Percentiles rank a stretch among this genome's conserved stretches.
Conservation (phyloP, 2,113 vertebrate genomes). For the Muscicapa adusta region DNA sequence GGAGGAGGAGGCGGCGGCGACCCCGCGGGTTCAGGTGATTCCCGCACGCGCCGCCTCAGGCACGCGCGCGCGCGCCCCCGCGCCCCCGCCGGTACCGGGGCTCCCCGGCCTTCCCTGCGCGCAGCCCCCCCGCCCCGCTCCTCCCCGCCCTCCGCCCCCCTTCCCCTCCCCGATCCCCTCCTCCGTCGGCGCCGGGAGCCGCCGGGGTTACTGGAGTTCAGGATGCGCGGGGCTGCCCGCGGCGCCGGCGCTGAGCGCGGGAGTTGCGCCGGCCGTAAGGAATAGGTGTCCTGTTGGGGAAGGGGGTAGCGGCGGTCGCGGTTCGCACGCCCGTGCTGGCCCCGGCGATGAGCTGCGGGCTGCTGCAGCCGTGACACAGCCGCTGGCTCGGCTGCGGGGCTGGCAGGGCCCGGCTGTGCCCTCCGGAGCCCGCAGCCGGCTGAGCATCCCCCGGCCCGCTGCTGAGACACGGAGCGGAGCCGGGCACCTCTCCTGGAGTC, state of each 20-base stretch:
- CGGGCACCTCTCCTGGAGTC: background rate
- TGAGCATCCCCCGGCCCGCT: background rate
- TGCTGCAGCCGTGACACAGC: background rate
- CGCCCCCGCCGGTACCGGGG: no score
- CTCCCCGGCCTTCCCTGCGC: background rate
- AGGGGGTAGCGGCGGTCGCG: fast-evolving
- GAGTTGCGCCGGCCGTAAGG: background rate
- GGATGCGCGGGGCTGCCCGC: background rate
- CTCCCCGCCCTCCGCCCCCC: background rate
- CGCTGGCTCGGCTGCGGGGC: background rate
- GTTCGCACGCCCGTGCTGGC: background rate
- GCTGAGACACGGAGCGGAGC: background rate
- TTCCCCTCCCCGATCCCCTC: background rate
- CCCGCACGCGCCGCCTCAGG: no score
- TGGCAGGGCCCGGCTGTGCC: background rate
- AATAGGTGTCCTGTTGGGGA: no score
- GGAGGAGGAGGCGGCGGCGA: no score
- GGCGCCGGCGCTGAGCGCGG: background rate
- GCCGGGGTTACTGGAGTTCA: slow-evolving; percentile 57
- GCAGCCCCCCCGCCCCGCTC: background rate
- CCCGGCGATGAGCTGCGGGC: background rate
- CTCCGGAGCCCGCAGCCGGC: background rate
- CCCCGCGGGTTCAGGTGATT: no score
- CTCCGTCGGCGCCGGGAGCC: background rate
- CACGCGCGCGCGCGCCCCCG: no score